Conservation (phyloP, 2,113 vertebrate genomes). For the Hippocampus abdominalis region DNA sequence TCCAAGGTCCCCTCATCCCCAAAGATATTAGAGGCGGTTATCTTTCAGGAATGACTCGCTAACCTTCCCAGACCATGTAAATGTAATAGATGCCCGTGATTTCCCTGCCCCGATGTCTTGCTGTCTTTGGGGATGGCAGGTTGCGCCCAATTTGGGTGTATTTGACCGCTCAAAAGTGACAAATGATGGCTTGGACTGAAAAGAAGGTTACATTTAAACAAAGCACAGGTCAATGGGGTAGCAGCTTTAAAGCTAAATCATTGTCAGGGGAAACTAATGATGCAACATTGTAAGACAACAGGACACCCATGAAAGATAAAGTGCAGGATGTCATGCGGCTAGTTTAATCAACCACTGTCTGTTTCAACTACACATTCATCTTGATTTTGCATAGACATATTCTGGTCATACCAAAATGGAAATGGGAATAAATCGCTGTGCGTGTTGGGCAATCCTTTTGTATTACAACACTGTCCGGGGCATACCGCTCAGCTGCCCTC, state of each 20-base stretch:
- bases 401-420: constrained; percentile 54
- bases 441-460: constrained; percentile 47
- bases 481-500: constrained; percentile 2
- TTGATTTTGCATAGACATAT: constrained; percentile 78
- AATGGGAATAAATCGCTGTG: constrained; percentile 57
- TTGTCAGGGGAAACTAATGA: constrained; percentile 79
- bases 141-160: constrained; percentile 69
- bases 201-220: constrained; percentile 80
- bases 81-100: constrained; percentile 69
- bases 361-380: constrained; percentile 68
- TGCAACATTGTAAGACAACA: constrained; percentile 77
- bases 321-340: constrained; percentile 59
- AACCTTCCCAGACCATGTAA: constrained; percentile 75
- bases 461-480: constrained; percentile 38
- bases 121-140: constrained; percentile 52
- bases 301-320: constrained; percentile 67
- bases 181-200: constrained; percentile 64
- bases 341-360: constrained; percentile 68
- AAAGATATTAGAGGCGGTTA: constrained; percentile 80
- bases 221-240: constrained; percentile 70
- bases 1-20: constrained; percentile 74
- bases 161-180: constrained; percentile 72
- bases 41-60: constrained; percentile 71
- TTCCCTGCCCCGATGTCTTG: constrained; percentile 52
- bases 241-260: constrained; percentile 76